Conservation (phyloP, 35 echinoderm and acorn worm species). For the Strongylocentrotus purpuratus region DNA sequence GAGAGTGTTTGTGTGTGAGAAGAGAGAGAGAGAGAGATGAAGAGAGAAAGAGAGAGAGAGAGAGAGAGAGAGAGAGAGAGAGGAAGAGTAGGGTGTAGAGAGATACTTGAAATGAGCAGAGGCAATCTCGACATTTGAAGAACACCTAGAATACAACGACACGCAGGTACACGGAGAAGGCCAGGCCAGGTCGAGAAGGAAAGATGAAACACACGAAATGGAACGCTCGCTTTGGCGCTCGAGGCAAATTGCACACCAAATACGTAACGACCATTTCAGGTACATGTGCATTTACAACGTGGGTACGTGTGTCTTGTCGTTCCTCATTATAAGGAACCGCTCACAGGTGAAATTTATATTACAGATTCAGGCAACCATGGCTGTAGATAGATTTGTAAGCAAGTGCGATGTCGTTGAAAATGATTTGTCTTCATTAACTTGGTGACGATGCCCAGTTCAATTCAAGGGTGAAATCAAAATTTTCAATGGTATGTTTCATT, state of each 20-base stretch:
- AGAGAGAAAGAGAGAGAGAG: background rate
- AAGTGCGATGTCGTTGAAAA: background rate
- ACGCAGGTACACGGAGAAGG: background rate
- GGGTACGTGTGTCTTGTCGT: background rate
- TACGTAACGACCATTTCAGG: background rate
- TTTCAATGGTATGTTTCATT: background rate
- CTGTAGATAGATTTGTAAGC: background rate
- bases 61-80: background rate
- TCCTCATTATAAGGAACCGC: background rate
- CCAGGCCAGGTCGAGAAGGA: background rate
- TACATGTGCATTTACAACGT: background rate
- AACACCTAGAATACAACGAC: background rate
- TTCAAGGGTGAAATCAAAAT: background rate
- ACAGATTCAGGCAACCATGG: background rate
- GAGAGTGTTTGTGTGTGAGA: background rate
- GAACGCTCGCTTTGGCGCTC: background rate
- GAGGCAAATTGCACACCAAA: background rate
- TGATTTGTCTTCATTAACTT: background rate
- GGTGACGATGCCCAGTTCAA: background rate
- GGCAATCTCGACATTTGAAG: background rate
- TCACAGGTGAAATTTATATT: conserved; percentile 14
- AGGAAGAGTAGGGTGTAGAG: background rate
- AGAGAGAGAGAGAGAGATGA: background rate
- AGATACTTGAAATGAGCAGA: background rate
- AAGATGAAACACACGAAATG: background rate